Conservation (phyloP, 2,888 invertebrate genomes). For the Margaritifera margaritifera region DNA sequence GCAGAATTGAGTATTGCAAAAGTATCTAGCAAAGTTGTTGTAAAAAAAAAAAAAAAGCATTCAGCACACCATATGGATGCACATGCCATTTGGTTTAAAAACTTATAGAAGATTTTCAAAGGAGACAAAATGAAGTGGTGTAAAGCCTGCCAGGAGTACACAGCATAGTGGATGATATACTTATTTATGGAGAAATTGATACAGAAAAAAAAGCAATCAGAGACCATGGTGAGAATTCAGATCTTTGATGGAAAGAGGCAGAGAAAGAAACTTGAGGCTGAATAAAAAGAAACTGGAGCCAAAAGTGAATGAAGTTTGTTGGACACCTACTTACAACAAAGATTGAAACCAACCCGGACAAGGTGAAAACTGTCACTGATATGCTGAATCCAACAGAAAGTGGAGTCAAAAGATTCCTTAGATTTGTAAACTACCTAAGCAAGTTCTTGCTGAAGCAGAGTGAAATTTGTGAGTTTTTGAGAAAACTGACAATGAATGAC, state of each 20-base stretch:
- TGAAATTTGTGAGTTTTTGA: conserved; percentile 29
- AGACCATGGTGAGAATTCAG: conserved; percentile 31
- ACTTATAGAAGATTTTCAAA: conserved; percentile 37
- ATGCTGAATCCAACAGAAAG: conserved; percentile 42
- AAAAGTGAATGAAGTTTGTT: conserved; percentile 21
- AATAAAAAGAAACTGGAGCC: conserved; percentile 33
- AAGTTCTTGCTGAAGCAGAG: conserved; percentile 44
- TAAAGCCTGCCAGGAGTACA: conserved; percentile 35
- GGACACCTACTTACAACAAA: conserved; percentile 22
- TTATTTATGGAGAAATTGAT: conserved; percentile 29
- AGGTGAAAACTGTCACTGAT: conserved; percentile 30
- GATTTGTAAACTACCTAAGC: conserved; percentile 36
- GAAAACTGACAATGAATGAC: conserved; percentile 16
- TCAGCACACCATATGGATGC: conserved; percentile 38
- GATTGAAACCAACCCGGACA: conserved; percentile 33
- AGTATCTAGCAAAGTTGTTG: conserved; percentile 34
- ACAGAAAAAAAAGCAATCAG: conserved; percentile 21
- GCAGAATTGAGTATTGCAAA: conserved; percentile 33
- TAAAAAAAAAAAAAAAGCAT: conserved; percentile 28
- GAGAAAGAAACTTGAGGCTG: conserved; percentile 18
- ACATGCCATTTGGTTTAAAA: conserved; percentile 41
- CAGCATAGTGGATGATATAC: conserved; percentile 40
- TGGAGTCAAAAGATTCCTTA: conserved; percentile 35
- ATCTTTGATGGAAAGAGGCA: conserved; percentile 20
- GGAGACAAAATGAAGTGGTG: conserved; percentile 27